These are phyloP conservation scores for Brachionus sp. DNA, from an alignment of 1,140 invertebrate species.

Conservation along the genomic window DNA sequence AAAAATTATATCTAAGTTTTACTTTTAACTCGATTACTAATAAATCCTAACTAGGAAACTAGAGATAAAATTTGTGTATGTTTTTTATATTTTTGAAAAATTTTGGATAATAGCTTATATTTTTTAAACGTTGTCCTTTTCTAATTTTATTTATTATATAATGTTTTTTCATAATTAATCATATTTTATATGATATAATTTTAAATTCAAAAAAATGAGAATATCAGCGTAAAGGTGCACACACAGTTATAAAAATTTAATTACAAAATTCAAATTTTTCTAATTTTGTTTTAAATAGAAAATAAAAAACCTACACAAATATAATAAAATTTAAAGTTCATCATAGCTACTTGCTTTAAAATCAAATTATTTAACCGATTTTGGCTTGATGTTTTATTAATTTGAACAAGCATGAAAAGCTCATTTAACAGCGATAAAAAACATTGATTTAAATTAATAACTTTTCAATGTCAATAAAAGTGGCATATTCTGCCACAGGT, in stretches of 20 bases:
- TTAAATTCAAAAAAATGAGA: not conserved
- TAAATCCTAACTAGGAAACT: not conserved
- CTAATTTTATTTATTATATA: not conserved
- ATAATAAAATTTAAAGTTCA: slow-evolving; percentile 12
- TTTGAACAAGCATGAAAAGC: not conserved
- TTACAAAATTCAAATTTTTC: slow-evolving; percentile 7
- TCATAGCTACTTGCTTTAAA: not conserved
- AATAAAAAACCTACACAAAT: not conserved
- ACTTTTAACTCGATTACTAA: not conserved
- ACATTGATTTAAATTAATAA: not conserved
- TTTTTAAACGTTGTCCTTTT: not conserved
- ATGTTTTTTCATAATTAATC: slow-evolving; percentile 6
- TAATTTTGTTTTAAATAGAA: not conserved
- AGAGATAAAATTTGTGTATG: not conserved
- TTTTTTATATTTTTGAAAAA: not conserved
- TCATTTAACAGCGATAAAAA: not conserved
- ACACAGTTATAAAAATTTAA: slow-evolving; percentile 1
- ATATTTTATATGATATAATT: slow-evolving; percentile 7
- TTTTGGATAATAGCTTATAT: not conserved
- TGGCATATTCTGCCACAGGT: not conserved
- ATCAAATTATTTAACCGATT: not conserved
- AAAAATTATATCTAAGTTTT: not conserved
- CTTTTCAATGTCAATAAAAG: not conserved
- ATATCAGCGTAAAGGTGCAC: not conserved
- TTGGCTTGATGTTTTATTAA: not conserved